These are phyloP conservation scores for Myodes glareolus DNA, from an alignment of 2,113 vertebrate genomes.

Conservation along the genomic window DNA sequence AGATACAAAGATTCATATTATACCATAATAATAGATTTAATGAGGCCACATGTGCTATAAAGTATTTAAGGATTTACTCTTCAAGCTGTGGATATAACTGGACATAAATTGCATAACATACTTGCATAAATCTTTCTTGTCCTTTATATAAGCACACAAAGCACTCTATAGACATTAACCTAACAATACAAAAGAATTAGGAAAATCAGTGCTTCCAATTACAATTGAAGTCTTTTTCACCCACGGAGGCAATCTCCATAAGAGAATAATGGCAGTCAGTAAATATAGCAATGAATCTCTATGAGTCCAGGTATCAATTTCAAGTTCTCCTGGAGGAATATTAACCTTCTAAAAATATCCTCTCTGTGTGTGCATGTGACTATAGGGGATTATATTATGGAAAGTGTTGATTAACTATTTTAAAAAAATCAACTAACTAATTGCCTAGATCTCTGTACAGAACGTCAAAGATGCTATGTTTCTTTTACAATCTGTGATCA, in stretches of 20 bases:
- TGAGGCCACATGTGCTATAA: conserved; percentile 28
- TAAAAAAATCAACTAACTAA: neutral
- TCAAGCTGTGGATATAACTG: neutral
- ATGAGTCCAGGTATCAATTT: neutral
- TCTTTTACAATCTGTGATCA: neutral
- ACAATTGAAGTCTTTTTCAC: neutral
- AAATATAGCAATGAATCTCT: neutral
- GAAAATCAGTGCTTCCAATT: neutral
- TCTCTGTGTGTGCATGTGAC: neutral
- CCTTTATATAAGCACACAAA: conserved; percentile 5
- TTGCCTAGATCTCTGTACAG: neutral
- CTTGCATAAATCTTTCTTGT: conserved; percentile 10
- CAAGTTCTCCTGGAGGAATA: neutral
- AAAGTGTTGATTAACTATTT: neutral
- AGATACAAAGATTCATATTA: conserved; percentile 42
- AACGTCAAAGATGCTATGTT: neutral
- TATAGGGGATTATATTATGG: neutral
- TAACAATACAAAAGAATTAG: neutral
- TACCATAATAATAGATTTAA: conserved; percentile 49
- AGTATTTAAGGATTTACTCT: conserved; percentile 58
- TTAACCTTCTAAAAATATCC: neutral
- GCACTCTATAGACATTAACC: conserved; percentile 37
- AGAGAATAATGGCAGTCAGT: neutral
- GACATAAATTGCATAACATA: neutral
- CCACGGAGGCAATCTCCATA: neutral